Percentiles rank a stretch among this genome's conserved stretches.
Evolutionary conservation across 2,888 invertebrate genomes (phyloP).

Genomic region (Conops quadrifasciatus): DNA sequence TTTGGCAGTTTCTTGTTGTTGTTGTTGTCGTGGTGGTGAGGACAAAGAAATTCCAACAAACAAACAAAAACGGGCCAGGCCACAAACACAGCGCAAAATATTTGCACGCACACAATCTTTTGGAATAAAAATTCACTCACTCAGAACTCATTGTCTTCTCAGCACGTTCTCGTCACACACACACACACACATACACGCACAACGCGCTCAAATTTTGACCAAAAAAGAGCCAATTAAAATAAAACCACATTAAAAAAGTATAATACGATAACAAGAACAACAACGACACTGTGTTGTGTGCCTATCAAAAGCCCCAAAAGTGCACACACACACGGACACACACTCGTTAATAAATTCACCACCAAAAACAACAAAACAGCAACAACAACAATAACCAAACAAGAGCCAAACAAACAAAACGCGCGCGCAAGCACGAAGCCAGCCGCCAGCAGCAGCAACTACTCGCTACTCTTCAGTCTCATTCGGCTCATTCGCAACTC

Average conservation of each 20-base stretch:
- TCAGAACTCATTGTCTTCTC: conserved; percentile 13
- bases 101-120: conserved; percentile 28
- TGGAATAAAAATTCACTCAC: conserved; percentile 13
- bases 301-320: no score
- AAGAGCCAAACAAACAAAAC: not conserved
- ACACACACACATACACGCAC: conserved; percentile 25
- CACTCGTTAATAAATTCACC: no score
- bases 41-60: conserved; percentile 38
- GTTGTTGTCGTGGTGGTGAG: not conserved
- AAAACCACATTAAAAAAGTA: not conserved
- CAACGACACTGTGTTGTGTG: no score
- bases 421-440: not conserved
- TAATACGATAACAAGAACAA: conserved; percentile 9
- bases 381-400: not conserved
- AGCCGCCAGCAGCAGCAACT: no score
- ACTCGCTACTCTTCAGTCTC: no score
- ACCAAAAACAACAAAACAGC: not conserved
- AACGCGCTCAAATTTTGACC: conserved; percentile 13
- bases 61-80: not conserved
- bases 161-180: conserved; percentile 20
- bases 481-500: no score
- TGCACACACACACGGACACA: no score
- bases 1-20: conserved; percentile 6
- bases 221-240: conserved; percentile 17
- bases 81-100: not conserved